phyloP scores from a whole-genome alignment of 2,888 invertebrate genomes.

The Oligia latruncula region DNA sequence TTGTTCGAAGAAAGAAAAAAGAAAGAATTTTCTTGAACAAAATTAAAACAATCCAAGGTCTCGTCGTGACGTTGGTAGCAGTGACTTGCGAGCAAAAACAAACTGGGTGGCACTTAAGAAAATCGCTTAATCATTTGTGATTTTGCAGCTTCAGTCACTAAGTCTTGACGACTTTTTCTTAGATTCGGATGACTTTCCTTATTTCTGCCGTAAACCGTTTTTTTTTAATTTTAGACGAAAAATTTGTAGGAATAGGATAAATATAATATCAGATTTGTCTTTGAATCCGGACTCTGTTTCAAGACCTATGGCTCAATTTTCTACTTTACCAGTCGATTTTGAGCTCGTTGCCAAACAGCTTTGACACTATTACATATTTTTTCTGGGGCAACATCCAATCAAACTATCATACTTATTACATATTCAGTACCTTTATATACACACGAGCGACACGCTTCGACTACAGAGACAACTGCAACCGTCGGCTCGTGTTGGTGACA shows the following conservation, averaged over 20 bases:
- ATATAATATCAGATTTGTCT: neutral
- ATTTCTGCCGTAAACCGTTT: neutral
- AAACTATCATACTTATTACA: too few relatives aligned
- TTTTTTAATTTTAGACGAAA: neutral
- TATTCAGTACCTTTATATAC: neutral
- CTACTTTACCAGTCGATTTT: neutral
- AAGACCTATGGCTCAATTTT: neutral
- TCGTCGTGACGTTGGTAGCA: neutral
- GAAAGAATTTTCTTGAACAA: neutral
- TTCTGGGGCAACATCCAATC: neutral
- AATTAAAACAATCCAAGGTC: neutral
- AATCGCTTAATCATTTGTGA: conserved; percentile 29
- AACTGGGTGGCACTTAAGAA: conserved; percentile 19
- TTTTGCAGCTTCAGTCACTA: conserved; percentile 20
- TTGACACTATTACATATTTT: neutral
- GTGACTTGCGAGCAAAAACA: conserved; percentile 13
- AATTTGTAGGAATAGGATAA: neutral
- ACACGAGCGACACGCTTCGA: neutral
- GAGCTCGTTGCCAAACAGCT: neutral
- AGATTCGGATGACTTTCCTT: neutral
- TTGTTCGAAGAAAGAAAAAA: neutral
- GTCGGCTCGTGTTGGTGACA: too few relatives aligned
- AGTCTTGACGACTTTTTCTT: conserved; percentile 9
- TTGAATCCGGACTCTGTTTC: neutral
- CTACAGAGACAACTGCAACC: too few relatives aligned